phyloP scores from a whole-genome alignment of 2,888 invertebrate species.

The Cantharis flavilabris region DNA sequence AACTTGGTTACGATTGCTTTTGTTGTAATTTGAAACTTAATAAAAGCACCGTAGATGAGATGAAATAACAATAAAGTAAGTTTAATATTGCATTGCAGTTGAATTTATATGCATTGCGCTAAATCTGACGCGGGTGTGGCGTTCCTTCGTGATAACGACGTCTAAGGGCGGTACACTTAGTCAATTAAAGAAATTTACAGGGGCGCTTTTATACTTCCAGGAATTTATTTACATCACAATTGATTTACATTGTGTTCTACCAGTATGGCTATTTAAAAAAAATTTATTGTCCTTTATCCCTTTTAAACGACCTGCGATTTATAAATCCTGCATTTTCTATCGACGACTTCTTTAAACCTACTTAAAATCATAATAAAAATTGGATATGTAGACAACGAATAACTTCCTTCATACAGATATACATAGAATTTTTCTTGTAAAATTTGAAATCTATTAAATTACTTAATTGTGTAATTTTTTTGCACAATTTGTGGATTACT shows the following conservation, averaged over 20 bases:
- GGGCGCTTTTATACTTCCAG: constrained; percentile 26
- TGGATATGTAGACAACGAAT: background rate
- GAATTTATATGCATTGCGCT: constrained; percentile 32
- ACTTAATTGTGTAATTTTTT: no score
- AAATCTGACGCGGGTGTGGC: constrained; percentile 32
- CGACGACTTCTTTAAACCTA: background rate
- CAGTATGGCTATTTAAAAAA: background rate
- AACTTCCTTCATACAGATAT: background rate
- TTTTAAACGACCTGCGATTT: background rate
- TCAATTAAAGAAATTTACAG: constrained; percentile 34
- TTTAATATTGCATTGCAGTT: constrained; percentile 31
- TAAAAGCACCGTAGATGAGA: constrained; percentile 28
- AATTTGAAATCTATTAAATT: no score
- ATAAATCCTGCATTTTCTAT: background rate
- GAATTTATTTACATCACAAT: constrained; percentile 29
- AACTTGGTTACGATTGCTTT: constrained; percentile 22
- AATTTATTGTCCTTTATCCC: background rate
- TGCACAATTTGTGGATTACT: no score
- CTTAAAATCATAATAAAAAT: background rate
- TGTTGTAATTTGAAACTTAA: constrained; percentile 28
- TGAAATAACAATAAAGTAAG: constrained; percentile 25
- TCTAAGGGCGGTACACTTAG: constrained; percentile 27
- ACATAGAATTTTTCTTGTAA: no score
- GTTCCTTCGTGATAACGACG: constrained; percentile 30
- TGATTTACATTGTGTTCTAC: constrained; percentile 19